These are phyloP conservation scores for Microctonus hyperodae DNA, from an alignment of 2,888 invertebrate species.

Conservation along the genomic window DNA sequence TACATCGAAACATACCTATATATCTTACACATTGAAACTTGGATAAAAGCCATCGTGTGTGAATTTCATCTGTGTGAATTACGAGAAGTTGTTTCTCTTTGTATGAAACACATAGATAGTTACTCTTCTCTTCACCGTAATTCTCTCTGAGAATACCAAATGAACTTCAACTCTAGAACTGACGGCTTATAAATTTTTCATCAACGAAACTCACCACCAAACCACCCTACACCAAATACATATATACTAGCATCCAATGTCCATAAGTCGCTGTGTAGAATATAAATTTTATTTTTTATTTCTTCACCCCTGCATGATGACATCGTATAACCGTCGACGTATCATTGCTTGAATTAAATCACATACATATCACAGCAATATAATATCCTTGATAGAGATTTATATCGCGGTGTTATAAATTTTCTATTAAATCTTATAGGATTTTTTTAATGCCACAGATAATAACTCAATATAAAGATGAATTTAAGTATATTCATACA, in stretches of 20 bases:
- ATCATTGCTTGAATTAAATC: neutral
- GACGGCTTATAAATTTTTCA: slow-evolving; percentile 28
- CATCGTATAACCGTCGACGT: neutral
- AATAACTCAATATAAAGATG: too few species aligned
- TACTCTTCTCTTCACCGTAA: slow-evolving; percentile 23
- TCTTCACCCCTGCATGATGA: neutral
- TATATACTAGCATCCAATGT: slow-evolving; percentile 17
- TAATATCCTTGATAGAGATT: neutral
- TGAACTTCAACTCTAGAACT: slow-evolving; percentile 20
- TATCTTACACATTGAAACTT: neutral
- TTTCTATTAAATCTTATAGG: neutral
- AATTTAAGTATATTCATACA: too few species aligned
- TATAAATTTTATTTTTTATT: neutral
- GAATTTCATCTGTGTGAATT: neutral
- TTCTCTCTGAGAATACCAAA: slow-evolving; percentile 38
- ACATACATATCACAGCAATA: neutral
- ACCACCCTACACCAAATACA: neutral
- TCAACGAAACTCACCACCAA: neutral
- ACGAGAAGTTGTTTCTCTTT: neutral
- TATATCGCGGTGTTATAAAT: neutral
- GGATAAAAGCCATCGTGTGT: neutral
- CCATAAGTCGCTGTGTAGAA: slow-evolving; percentile 10
- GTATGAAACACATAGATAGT: neutral
- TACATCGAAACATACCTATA: too few species aligned
- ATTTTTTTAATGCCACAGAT: neutral